Percentiles rank a stretch among this genome's conserved stretches.
These are phyloP conservation scores for Lasioglossum malachurum DNA, from an alignment of 2,888 invertebrate genomes.

Conservation along the genomic window DNA sequence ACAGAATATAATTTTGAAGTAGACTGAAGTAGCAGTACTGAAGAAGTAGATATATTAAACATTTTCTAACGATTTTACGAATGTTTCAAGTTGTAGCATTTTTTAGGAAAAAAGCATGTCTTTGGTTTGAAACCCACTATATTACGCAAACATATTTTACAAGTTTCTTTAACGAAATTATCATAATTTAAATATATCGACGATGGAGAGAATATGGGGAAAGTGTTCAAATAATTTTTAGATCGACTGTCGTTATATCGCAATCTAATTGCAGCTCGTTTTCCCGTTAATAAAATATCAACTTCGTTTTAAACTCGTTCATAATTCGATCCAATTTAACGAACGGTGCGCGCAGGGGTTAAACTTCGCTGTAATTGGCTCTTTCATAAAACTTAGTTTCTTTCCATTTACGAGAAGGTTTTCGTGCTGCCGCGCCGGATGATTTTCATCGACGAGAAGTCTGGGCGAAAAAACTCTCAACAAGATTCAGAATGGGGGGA, in stretches of 20 bases:
- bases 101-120: too few relatives aligned
- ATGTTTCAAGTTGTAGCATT: too few relatives aligned
- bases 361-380: neutral
- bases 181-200: neutral
- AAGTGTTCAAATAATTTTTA: neutral
- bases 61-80: too few relatives aligned
- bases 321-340: slow-evolving; percentile 5
- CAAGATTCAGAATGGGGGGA: neutral
- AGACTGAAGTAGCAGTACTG: too few relatives aligned
- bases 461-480: neutral
- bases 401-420: neutral
- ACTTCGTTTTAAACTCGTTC: neutral
- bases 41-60: too few relatives aligned
- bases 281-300: neutral
- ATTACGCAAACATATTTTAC: neutral
- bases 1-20: too few relatives aligned
- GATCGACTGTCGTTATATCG: neutral
- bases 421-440: neutral
- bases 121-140: neutral
- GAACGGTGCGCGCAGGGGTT: neutral
- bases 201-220: neutral
- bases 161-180: neutral
- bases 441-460: neutral
- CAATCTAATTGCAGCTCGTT: neutral
- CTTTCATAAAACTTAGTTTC: slow-evolving; percentile 1